phyloP scores from a whole-genome alignment of 2,888 invertebrate genomes.

The Drosophila nr. fundita region DNA sequence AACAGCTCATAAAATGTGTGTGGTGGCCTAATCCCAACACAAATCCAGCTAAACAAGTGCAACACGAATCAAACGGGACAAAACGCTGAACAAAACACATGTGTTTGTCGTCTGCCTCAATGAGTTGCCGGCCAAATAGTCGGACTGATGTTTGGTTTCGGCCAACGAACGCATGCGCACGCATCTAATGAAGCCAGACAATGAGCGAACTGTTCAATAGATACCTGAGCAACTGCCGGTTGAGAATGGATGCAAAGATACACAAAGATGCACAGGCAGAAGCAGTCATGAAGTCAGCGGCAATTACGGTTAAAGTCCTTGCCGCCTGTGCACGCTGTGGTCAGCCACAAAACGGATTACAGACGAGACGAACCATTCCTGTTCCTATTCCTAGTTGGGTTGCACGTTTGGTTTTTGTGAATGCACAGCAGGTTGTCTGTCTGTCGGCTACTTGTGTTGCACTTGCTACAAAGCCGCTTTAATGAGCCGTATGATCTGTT shows the following conservation, averaged over 20 bases:
- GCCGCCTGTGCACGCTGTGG: conserved; percentile 53
- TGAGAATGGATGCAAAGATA: conserved; percentile 27
- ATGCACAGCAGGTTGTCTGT: conserved; percentile 61
- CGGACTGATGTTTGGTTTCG: conserved; percentile 2
- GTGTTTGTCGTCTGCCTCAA: conserved; percentile 28
- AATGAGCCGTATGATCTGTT: conserved; percentile 71
- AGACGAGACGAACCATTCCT: conserved; percentile 3
- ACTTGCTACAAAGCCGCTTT: conserved; percentile 69
- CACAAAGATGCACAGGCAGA: conserved; percentile 1
- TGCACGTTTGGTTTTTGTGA: conserved; percentile 45
- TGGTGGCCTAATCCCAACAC: conserved; percentile 15
- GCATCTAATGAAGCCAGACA: conserved; percentile 53
- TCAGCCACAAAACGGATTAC: conserved; percentile 58
- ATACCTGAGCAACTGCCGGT: conserved; percentile 8
- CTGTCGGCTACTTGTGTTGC: conserved; percentile 25
- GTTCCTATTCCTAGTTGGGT: conserved; percentile 20
- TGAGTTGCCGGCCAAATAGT: conserved; percentile 23
- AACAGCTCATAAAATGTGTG: conserved; percentile 11
- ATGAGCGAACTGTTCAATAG: conserved; percentile 13
- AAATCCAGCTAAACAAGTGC: conserved; percentile 37
- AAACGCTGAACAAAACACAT: conserved; percentile 22
- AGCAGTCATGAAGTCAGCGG: conserved; percentile 76
- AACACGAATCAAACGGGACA: conserved; percentile 1
- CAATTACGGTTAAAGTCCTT: conserved; percentile 71
- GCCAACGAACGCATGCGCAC: conserved; percentile 21